Base-by-base conservation (phyloP, 2,888 invertebrate species). In the Drosophila pseudotakahashii region DNA sequence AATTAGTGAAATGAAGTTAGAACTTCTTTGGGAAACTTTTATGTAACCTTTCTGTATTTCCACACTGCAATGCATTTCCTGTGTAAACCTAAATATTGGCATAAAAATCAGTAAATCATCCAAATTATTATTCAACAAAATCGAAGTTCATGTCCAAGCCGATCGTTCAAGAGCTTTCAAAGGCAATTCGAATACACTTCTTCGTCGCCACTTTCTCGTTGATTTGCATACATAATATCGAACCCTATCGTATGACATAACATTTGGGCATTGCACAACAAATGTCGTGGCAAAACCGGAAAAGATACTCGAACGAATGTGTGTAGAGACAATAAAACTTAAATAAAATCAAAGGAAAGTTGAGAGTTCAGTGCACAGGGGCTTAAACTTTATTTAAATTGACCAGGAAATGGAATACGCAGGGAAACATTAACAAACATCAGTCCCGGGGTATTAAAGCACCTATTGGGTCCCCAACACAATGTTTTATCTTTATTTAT, bases 201-300 rank as follows among this genome's bases (percentile, higher is more conserved):
- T 64, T 73, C 63, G 47, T 32, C 47, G 16, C 16, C 63, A 78
- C 81, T 86, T 83, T 81, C 80, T 53, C 53, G 23, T 14, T 53
- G 53, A 66, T 66, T 66, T 66, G 54, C 64, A 66, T 66, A 67
- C 19, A 66, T 44, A 32, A 66, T 19, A 64, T 14, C n/a, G 13
- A 42, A 45, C 51, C 66, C 37, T 53, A 71, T 78, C 9, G 44
- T 7, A 69, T 81, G 84, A 83, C 60, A 83, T 78, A 81, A 83
- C 68, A 67, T 39, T 44, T 16, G 44, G 23, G 16, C 48, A 60
- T 81, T 81, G 74, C 74, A 72, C 50, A 81, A 87, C 52, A 11
- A 52, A 55, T 44, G 44, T 59, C 14, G 36, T 48, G 36, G 52
- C 23, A 7, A 62, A 48, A 32, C 32, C 52, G 41, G 32, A 39